Evolutionary conservation across 2,113 vertebrate genomes (phyloP).

Genomic region (Acrocephalus arundinaceus): DNA sequence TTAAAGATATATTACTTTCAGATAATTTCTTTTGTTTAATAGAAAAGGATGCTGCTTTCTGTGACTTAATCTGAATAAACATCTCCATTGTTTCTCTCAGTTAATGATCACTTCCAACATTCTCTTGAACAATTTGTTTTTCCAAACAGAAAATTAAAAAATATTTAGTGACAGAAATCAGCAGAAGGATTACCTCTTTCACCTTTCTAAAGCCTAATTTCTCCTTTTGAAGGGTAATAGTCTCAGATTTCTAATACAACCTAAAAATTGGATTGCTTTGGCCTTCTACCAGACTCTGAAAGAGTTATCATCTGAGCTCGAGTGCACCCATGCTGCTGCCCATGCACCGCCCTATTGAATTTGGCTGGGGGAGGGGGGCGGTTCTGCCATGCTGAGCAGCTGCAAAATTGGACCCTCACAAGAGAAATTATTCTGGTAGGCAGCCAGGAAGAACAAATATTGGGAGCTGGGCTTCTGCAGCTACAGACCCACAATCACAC

Average conservation of each 20-base stretch:
- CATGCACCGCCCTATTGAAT: not conserved
- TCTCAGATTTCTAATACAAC: constrained; percentile 16
- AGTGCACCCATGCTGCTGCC: not conserved
- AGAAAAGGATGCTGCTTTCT: not conserved
- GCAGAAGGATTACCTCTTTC: not conserved
- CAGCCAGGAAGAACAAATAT: constrained; percentile 36
- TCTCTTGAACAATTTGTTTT: not conserved
- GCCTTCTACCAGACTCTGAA: constrained; percentile 24
- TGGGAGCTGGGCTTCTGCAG: constrained; percentile 37
- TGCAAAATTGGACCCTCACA: constrained; percentile 31
- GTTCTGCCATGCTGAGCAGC: constrained; percentile 39
- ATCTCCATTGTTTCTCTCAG: not conserved
- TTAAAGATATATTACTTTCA: not conserved
- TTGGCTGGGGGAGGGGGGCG: constrained; percentile 19
- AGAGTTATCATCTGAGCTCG: constrained; percentile 31
- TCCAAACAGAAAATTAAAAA: not conserved
- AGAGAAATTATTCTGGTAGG: constrained; percentile 48
- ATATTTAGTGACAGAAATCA: not conserved
- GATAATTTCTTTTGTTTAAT: not conserved
- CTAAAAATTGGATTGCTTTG: constrained; percentile 37
- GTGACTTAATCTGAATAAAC: not conserved
- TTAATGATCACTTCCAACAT: not conserved
- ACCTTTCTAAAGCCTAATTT: not conserved
- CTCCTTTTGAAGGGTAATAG: constrained; percentile 30
- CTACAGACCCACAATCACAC: not conserved